Evolutionary conservation across 2,888 invertebrate species (phyloP).

Genomic region (Caenorhabditis wallacei): DNA sequence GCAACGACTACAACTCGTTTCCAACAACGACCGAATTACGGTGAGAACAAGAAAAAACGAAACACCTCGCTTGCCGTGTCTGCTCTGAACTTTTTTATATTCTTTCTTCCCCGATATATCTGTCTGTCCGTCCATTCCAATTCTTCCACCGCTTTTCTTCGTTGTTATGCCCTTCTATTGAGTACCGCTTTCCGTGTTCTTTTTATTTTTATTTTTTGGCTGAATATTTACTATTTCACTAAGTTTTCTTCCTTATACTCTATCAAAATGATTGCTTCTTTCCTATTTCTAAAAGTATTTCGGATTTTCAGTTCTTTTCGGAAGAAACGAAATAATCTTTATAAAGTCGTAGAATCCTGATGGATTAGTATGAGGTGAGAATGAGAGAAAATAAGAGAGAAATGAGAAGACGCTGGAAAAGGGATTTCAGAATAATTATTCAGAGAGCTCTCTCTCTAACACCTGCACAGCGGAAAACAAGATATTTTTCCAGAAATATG

Average conservation of each 20-base stretch:
- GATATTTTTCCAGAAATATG: neutral
- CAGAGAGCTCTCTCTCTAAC: slow-evolving; percentile 10
- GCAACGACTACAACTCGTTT: slow-evolving; percentile 49
- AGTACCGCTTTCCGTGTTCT: slow-evolving; percentile 24
- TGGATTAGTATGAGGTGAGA: slow-evolving; percentile 31
- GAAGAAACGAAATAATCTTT: slow-evolving; percentile 18
- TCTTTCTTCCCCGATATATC: slow-evolving; percentile 11
- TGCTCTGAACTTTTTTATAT: slow-evolving; percentile 29
- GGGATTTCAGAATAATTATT: slow-evolving; percentile 26
- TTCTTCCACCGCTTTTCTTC: slow-evolving; percentile 43
- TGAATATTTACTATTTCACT: slow-evolving; percentile 7
- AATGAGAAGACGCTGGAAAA: slow-evolving; percentile 1
- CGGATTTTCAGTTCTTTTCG: slow-evolving; percentile 1
- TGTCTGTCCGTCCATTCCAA: slow-evolving; percentile 47
- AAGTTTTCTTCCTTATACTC: slow-evolving; percentile 2
- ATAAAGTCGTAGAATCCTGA: slow-evolving; percentile 8
- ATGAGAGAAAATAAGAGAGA: slow-evolving; percentile 10
- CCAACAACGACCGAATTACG: slow-evolving; percentile 47
- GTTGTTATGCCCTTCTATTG: slow-evolving; percentile 32
- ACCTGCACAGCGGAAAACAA: slow-evolving; percentile 14
- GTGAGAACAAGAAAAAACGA: slow-evolving; percentile 50
- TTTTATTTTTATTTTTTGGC: slow-evolving; percentile 7
- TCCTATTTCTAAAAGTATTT: neutral
- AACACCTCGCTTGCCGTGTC: slow-evolving; percentile 50
- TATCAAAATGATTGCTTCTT: slow-evolving; percentile 32